Conservation (phyloP, 1,140 invertebrate species). For the Spodoptera litura region DNA sequence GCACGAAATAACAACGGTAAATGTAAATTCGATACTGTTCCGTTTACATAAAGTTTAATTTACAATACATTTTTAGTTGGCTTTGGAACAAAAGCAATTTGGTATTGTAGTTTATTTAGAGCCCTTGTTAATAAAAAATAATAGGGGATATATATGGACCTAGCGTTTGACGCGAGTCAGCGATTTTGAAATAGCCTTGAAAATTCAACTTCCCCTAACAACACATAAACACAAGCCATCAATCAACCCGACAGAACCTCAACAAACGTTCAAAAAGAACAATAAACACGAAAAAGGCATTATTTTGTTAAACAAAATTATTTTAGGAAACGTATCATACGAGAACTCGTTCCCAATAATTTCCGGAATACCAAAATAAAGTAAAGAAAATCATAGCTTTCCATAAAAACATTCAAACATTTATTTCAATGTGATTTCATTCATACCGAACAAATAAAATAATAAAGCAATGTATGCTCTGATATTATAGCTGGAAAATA, state of each 20-base stretch:
- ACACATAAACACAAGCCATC: background rate
- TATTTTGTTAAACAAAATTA: conserved; percentile 1
- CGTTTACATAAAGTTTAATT: too few species aligned
- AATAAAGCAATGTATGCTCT: background rate
- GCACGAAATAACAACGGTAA: too few species aligned
- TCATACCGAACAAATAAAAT: background rate
- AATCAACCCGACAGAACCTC: conserved; percentile 7
- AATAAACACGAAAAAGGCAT: conserved; percentile 12
- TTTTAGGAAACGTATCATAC: background rate
- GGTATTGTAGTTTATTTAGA: too few species aligned
- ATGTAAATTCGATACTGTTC: too few species aligned
- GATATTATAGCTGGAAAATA: too few species aligned
- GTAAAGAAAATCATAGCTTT: background rate
- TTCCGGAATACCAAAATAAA: background rate
- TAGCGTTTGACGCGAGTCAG: too few species aligned
- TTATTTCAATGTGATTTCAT: background rate
- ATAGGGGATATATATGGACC: too few species aligned
- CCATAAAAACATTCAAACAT: background rate
- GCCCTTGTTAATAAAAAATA: too few species aligned
- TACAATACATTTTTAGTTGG: too few species aligned
- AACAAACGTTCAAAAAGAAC: background rate
- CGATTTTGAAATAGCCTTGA: background rate
- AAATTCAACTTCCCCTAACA: background rate
- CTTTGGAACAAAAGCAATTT: too few species aligned
- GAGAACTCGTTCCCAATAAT: conserved; percentile 1